These are phyloP conservation scores for Enhydra lutris DNA, from an alignment of 2,113 vertebrate species.

Conservation along the genomic window DNA sequence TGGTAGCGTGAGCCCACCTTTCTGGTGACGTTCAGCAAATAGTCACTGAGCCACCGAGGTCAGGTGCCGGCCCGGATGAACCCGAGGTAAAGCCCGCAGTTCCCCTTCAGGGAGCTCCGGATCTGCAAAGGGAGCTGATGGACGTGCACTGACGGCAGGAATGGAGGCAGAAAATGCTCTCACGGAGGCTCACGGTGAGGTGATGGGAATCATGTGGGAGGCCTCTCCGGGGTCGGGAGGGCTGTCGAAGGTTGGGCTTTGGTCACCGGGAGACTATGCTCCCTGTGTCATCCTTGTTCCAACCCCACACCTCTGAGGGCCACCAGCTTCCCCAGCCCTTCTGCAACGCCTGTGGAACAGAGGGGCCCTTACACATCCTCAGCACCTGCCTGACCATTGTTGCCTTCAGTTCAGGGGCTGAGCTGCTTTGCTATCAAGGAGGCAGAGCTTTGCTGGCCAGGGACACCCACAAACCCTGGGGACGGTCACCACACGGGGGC, in stretches of 20 bases:
- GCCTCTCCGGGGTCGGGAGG: background rate
- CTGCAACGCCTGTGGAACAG: rapidly evolving
- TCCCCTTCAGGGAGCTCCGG: too few relatives aligned
- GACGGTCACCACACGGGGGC: background rate
- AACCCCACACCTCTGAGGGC: background rate
- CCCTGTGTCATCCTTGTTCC: background rate
- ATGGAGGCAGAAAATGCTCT: background rate
- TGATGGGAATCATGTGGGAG: rapidly evolving
- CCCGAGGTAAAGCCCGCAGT: rapidly evolving
- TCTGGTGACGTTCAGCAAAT: background rate
- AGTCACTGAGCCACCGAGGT: too few relatives aligned
- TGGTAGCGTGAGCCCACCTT: background rate
- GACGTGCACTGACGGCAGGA: too few relatives aligned
- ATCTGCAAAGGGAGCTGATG: too few relatives aligned
- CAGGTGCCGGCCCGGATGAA: background rate
- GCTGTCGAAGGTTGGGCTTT: rapidly evolving
- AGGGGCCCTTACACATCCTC: background rate
- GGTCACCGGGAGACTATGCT: background rate
- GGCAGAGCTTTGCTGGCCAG: too few relatives aligned
- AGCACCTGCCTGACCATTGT: background rate
- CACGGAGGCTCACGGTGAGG: rapidly evolving
- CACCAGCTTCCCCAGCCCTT: too few relatives aligned
- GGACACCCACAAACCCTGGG: background rate
- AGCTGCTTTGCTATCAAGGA: background rate
- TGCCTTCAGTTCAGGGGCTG: background rate